Percentiles rank a stretch among this genome's conserved stretches.
Conservation (phyloP, 2,888 invertebrate genomes). For the Cantharis lateralis region DNA sequence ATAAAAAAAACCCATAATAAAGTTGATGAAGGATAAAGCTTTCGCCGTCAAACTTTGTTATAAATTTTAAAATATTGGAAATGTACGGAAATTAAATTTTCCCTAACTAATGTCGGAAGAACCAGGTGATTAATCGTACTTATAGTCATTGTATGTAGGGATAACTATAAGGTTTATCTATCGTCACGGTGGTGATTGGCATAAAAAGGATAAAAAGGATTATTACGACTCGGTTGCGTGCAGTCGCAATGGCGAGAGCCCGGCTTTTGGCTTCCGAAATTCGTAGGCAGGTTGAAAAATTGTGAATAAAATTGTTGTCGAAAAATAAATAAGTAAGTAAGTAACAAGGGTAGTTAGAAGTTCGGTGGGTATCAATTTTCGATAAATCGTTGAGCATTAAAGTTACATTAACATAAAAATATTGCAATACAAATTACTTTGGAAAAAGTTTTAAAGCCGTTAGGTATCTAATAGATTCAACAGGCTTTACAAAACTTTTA, state of each 20-base stretch:
- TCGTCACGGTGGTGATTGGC: background rate
- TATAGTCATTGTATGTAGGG: background rate
- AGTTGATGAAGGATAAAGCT: background rate
- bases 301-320: background rate
- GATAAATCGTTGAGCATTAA: constrained; percentile 25
- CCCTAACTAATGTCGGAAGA: background rate
- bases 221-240: background rate
- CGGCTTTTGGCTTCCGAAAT: background rate
- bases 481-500: constrained; percentile 30
- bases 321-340: background rate
- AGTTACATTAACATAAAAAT: constrained; percentile 27
- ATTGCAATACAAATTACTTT: constrained; percentile 28
- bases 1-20: background rate
- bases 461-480: constrained; percentile 32
- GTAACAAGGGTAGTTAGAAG: background rate
- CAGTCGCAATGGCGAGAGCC: background rate
- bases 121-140: background rate
- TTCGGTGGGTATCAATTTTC: constrained; percentile 5
- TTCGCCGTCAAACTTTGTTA: background rate
- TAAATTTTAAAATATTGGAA: background rate
- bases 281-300: background rate
- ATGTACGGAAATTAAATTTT: background rate
- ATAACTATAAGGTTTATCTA: background rate
- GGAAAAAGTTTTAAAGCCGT: constrained; percentile 28
- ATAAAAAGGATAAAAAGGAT: background rate